phyloP scores from a whole-genome alignment of 2,888 invertebrate genomes.

The Eucriotettix oculatus region DNA sequence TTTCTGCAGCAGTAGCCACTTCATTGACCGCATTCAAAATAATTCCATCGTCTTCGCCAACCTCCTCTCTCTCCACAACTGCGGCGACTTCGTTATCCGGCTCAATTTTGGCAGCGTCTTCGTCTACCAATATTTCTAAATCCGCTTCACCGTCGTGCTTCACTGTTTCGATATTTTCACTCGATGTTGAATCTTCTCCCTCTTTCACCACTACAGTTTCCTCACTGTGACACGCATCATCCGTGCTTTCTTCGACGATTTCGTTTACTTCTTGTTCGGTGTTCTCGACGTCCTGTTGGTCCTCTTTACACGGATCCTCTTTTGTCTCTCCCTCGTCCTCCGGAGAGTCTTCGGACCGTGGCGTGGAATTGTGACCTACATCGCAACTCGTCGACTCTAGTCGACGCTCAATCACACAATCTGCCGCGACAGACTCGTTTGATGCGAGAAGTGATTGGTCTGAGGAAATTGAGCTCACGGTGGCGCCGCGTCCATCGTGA shows the following conservation, averaged over 20 bases:
- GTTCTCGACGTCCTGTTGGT: neutral
- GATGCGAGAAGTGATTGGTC: too few relatives aligned
- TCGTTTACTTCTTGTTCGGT: neutral
- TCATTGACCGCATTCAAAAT: too few relatives aligned
- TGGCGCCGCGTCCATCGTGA: constrained; percentile 17
- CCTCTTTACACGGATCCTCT: neutral
- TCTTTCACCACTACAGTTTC: neutral
- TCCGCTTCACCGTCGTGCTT: neutral
- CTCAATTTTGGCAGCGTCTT: too few relatives aligned
- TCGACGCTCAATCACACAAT: too few relatives aligned
- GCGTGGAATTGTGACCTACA: too few relatives aligned
- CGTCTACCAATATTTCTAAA: neutral
- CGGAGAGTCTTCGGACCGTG: neutral
- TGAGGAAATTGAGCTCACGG: too few relatives aligned
- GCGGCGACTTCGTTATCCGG: too few relatives aligned
- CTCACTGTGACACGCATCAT: neutral
- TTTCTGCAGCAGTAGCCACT: too few relatives aligned
- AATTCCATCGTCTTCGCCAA: too few relatives aligned
- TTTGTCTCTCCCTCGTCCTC: neutral
- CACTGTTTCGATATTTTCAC: neutral
- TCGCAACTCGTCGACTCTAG: too few relatives aligned
- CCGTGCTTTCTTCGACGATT: neutral
- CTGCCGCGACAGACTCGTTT: too few relatives aligned
- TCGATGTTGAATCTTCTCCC: neutral
- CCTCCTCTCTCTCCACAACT: too few relatives aligned